phyloP scores from a whole-genome alignment of 2,113 vertebrate genomes.

The Psilopogon haemacephalus region DNA sequence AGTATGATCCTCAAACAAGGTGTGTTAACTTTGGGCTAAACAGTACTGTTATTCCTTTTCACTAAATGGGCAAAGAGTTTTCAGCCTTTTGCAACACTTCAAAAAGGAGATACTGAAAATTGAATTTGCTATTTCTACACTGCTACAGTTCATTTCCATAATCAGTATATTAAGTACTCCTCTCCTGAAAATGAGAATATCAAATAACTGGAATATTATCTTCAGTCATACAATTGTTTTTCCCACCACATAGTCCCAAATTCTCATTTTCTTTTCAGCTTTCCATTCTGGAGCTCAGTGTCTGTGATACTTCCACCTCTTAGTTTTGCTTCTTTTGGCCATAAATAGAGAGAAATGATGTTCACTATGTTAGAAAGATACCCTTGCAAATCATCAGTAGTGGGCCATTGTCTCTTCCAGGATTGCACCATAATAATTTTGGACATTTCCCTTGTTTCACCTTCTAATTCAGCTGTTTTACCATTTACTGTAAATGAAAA shows the following conservation, averaged over 20 bases:
- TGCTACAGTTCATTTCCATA: slow-evolving; percentile 5
- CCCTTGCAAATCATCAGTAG: background rate
- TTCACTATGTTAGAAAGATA: background rate
- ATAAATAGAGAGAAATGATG: background rate
- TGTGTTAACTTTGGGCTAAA: slow-evolving; percentile 5
- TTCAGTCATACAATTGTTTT: background rate
- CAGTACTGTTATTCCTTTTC: background rate
- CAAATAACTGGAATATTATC: background rate
- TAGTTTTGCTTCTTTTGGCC: background rate
- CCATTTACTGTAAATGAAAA: background rate
- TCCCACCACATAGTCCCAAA: background rate
- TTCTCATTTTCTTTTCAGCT: background rate
- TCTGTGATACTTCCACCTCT: background rate
- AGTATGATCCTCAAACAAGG: slow-evolving; percentile 15
- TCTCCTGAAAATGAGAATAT: background rate
- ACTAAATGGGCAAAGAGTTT: background rate
- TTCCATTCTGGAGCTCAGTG: background rate
- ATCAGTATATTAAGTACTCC: background rate
- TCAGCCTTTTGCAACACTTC: background rate
- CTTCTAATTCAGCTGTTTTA: background rate
- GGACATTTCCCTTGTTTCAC: background rate
- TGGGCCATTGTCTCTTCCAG: background rate
- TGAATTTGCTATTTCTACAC: background rate
- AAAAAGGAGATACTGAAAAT: background rate
- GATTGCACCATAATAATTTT: background rate